These are phyloP conservation scores for Drosophila leontia DNA, from an alignment of 1,140 invertebrate species.

Conservation along the genomic window DNA sequence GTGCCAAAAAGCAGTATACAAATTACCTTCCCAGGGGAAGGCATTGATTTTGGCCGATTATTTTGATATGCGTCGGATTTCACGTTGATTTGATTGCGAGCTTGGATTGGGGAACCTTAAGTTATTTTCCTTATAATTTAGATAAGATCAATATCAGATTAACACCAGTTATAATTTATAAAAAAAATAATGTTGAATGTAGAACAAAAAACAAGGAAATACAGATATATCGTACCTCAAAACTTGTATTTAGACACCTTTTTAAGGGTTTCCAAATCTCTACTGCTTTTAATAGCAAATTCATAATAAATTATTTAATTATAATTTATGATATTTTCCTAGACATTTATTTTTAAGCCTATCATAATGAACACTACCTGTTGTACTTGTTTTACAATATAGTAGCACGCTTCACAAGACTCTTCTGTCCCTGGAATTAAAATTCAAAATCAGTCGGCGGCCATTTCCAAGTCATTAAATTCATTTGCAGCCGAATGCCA, in stretches of 20 bases:
- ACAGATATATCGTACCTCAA: too few relatives aligned
- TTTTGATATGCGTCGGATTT: slow-evolving; percentile 12
- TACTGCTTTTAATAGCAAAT: background rate
- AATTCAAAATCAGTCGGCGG: slow-evolving; percentile 28
- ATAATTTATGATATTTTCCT: too few relatives aligned
- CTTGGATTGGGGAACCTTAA: background rate
- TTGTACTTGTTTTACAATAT: background rate
- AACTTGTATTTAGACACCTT: too few relatives aligned
- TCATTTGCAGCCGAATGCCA: slow-evolving; percentile 56
- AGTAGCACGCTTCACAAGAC: background rate
- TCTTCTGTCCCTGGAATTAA: background rate
- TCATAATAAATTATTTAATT: too few relatives aligned
- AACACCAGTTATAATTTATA: background rate
- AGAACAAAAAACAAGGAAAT: too few relatives aligned
- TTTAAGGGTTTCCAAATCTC: too few relatives aligned
- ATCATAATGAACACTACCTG: too few relatives aligned
- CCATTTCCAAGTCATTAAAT: slow-evolving; percentile 79
- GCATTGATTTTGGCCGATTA: slow-evolving; percentile 34
- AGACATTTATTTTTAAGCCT: too few relatives aligned
- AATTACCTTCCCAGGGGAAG: slow-evolving; percentile 34
- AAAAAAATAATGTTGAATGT: too few relatives aligned
- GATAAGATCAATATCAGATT: background rate
- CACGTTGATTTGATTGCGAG: slow-evolving; percentile 19
- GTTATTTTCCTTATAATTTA: background rate
- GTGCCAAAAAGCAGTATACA: slow-evolving; percentile 26